Base-by-base conservation (phyloP, 2,797 vertebrate genomes). In the Paedocypris micromegethes region DNA sequence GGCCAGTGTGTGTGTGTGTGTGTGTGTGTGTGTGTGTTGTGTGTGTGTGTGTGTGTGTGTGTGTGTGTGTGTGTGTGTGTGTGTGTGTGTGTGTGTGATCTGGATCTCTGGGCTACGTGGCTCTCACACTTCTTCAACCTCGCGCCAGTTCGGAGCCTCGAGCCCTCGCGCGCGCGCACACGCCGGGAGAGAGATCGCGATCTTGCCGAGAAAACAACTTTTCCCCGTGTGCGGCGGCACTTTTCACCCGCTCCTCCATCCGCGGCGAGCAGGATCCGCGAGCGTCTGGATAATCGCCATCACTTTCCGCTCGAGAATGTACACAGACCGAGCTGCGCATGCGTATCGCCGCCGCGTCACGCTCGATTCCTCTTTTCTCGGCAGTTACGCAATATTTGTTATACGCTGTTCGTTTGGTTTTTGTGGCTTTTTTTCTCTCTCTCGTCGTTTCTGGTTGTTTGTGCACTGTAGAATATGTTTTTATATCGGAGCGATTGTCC, bases 1-100 rank as follows among this genome's bases (percentile, higher is more conserved):
- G 80, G 79, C 64, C 68, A 76, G 60, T 78, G 76, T 80, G 74
- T 73, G 83, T 86, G 82, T 52, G 45, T 60, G 39, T 56, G 3
- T 54, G 8, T 53, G 51, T 55, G 40, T 57, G 55, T 43, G 40
- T n/a, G n/a, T n/a, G n/a, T n/a, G n/a, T n/a, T 80, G 74, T 73
- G 83, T 86, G 82, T 52, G 45, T 60, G 40, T 56, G 3, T 54
- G 8, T 53, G 83, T 86, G 82, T 52, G 45, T 60, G 40, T 56
- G 3, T 54, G 8, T 53, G 52, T 55, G 41, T 57, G 55, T 43
- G 41, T 23, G 60, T 78, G 76, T 80, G 74, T 73, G 83, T 86
- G 82, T 52, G 45, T 60, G 40, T 56, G 3, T 54, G 8, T 53
- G 52, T 55, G 41, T 57, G 55, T 43, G 41, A 70, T 83, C 84